Evolutionary conservation across 2,888 invertebrate genomes (phyloP), one percentile per base, ranked within the genome.

Genomic region (Tribolium freemani): DNA sequence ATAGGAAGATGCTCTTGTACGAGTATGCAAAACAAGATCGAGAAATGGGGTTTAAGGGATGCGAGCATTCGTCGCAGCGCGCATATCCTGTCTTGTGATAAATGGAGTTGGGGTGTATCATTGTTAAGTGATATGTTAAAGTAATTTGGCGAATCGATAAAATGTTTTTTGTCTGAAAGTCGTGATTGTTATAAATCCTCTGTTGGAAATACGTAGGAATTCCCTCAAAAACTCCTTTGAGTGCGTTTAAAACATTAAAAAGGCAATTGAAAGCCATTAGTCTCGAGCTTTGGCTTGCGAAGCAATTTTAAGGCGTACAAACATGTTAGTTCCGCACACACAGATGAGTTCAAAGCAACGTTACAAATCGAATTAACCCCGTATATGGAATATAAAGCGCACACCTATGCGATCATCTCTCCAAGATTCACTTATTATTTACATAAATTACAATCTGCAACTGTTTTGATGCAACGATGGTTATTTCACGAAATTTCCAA

Each of bases 291-390:
- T 77, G 77, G 76, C 76, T 78, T 76, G 77, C 74, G 78, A 75
- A 77, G 75, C 78, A 79, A 81, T 81, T 78, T 77, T 71, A 61
- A 76, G 77, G 74, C 75, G 75, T 78, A 81, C 78, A 79, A 78
- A 79, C 79, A 81, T 77, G 80, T 82, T 82, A 81, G 79, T 80
- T 78, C 80, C 80, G 80, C 79, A 80, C 77, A 80, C 78, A 78
- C 78, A 79, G 76, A 76, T 78, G 75, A 77, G 79, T 80, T 82
- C 82, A 82, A 82, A 82, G 81, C 74, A 75, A 76, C 72, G 75
- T 61, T 66, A 68, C 57, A 77, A 77, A 77, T 77, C 75, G 76
- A 78, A 75, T 78, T 77, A 78, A 76, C 77, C 77, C 72, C 63
- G 73, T 75, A 76, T 75, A 75, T 77, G 76, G 73, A 78, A 77